Percentiles rank a stretch among this genome's conserved stretches.
Evolutionary conservation across 1,140 invertebrate genomes (phyloP).

Genomic region (Scaptomyza hsui): DNA sequence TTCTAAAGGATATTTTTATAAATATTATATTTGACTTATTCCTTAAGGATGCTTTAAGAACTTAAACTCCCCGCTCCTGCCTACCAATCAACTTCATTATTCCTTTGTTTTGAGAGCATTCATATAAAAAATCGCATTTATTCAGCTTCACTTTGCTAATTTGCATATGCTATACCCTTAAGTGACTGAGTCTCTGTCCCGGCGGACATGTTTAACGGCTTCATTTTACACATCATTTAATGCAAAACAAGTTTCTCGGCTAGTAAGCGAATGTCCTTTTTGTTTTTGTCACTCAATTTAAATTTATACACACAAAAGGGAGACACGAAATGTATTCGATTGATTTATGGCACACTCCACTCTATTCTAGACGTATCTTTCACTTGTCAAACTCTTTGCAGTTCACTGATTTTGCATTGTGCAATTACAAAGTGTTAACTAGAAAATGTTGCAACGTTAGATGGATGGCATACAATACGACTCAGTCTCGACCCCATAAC

Average conservation of each 20-base stretch:
- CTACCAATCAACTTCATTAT: not conserved
- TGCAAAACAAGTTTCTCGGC: constrained; percentile 70
- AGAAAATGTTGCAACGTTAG: constrained; percentile 36
- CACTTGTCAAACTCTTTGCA: constrained; percentile 67
- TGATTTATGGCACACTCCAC: constrained; percentile 70
- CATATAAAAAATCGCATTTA: not conserved
- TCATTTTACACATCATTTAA: constrained; percentile 83
- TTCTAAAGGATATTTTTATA: too few relatives aligned
- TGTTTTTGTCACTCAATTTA: constrained; percentile 74
- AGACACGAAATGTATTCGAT: constrained; percentile 36
- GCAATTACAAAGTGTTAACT: constrained; percentile 82
- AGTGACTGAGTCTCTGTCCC: constrained; percentile 31
- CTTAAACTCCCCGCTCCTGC: too few relatives aligned
- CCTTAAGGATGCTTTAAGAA: too few relatives aligned
- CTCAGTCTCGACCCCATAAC: constrained; percentile 9
- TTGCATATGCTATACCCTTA: constrained; percentile 63
- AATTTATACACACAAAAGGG: constrained; percentile 68
- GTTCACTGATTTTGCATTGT: constrained; percentile 68
- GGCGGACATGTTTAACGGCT: constrained; percentile 76
- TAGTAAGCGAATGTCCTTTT: constrained; percentile 13
- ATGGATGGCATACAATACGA: not conserved
- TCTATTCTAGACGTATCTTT: constrained; percentile 47
- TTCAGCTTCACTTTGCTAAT: constrained; percentile 23
- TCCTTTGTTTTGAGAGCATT: constrained; percentile 2
- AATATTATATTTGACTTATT: too few relatives aligned